phyloP scores from a whole-genome alignment of 2,888 invertebrate species.

The Stegana nigrithorax region DNA sequence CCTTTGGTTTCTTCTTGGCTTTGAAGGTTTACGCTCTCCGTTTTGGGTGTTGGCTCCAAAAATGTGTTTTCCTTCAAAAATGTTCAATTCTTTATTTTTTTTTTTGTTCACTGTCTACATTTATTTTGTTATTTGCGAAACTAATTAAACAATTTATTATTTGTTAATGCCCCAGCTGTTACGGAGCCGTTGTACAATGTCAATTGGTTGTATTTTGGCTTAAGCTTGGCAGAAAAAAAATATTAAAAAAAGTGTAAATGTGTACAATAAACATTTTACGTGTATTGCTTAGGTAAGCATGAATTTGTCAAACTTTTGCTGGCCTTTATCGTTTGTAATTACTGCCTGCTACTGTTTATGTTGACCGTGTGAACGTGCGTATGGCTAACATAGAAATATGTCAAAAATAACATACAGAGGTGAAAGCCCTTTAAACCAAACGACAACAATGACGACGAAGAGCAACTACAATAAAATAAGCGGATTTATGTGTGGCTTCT shows the following conservation, averaged over 20 bases:
- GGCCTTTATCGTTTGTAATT: not conserved
- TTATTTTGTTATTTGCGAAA: conserved; percentile 9
- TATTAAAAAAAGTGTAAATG: not conserved
- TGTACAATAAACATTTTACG: not conserved
- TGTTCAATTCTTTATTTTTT: conserved; percentile 2
- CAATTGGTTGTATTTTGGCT: not conserved
- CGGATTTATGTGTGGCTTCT: conserved; percentile 4
- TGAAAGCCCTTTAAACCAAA: conserved; percentile 29
- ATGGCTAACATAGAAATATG: conserved; percentile 3
- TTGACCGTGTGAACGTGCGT: not conserved
- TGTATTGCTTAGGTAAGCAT: not conserved
- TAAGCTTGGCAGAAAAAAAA: not conserved
- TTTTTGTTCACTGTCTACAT: not conserved
- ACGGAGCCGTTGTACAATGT: no score
- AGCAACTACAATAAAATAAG: conserved; percentile 12
- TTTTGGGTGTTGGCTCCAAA: conserved; percentile 36
- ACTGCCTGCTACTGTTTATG: not conserved
- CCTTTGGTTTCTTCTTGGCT: conserved; percentile 12
- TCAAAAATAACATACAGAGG: no score
- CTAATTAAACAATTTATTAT: conserved; percentile 1
- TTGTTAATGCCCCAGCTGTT: no score
- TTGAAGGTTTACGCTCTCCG: conserved; percentile 24
- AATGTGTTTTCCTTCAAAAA: conserved; percentile 20
- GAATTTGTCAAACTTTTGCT: not conserved
- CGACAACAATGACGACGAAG: not conserved